A percentile compares a stretch with the other conserved stretches of the same genome.
phyloP scores from a whole-genome alignment of 2,797 vertebrate species.

The Zalophus californianus region DNA sequence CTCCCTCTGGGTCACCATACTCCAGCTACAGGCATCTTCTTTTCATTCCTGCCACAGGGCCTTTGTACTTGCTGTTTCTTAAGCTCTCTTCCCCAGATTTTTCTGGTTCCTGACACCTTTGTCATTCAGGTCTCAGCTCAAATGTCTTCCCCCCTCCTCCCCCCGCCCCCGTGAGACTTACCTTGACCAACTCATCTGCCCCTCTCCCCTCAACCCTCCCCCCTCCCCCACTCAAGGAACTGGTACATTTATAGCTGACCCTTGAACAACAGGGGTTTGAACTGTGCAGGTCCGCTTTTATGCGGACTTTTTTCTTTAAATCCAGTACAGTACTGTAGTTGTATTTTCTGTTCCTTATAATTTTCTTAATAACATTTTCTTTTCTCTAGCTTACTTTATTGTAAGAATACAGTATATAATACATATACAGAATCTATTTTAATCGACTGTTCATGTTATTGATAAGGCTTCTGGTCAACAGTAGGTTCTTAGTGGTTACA shows the following conservation, averaged over 20 bases:
- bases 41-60: background rate
- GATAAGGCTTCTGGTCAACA: background rate
- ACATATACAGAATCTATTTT: background rate
- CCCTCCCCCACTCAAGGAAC: background rate
- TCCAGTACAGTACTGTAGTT: background rate
- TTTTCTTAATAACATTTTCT: background rate
- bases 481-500: background rate
- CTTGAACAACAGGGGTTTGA: background rate
- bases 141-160: too few species aligned
- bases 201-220: background rate
- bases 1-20: background rate
- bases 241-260: background rate
- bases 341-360: background rate
- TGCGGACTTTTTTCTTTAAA: background rate
- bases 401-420: background rate
- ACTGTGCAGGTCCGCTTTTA: background rate
- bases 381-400: background rate
- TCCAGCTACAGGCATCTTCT: background rate
- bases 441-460: background rate
- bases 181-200: background rate
- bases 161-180: background rate
- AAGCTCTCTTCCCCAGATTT: background rate
- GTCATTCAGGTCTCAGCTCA: background rate
- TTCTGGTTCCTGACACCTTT: background rate
- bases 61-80: background rate